Conservation (phyloP, 1,140 invertebrate genomes). For the Dendroctonus valens region DNA sequence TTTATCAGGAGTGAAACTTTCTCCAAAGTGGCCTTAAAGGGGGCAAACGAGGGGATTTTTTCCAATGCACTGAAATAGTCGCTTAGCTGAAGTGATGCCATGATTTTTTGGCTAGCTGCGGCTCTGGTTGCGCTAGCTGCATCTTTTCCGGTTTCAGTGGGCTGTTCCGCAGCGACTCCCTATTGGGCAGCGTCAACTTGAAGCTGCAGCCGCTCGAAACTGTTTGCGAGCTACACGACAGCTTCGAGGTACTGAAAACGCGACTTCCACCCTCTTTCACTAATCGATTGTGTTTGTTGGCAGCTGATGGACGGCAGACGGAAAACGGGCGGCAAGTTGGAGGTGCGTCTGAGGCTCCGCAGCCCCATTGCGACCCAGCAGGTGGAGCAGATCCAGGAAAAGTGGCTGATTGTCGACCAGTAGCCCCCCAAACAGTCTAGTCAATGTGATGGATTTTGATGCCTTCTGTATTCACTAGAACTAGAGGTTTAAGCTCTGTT, state of each 20-base stretch:
- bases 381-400: slow-evolving; percentile 85
- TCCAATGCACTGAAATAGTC: no score
- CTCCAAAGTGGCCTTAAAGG: no score
- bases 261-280: no score
- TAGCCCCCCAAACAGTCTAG: slow-evolving; percentile 11
- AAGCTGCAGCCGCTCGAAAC: slow-evolving; percentile 85
- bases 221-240: slow-evolving; percentile 84
- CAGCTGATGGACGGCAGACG: slow-evolving; percentile 86
- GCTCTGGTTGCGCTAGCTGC: slow-evolving; percentile 45
- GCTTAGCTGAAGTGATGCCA: slow-evolving; percentile 28
- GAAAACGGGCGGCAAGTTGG: slow-evolving; percentile 83
- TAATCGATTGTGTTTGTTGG: no score
- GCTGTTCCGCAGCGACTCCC: slow-evolving; percentile 80
- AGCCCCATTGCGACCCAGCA: slow-evolving; percentile 89
- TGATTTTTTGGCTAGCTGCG: slow-evolving; percentile 45
- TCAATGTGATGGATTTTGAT: no score
- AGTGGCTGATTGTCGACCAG: slow-evolving; percentile 83
- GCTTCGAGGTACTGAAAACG: slow-evolving; percentile 69
- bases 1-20: no score
- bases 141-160: slow-evolving; percentile 73
- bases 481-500: no score
- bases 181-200: slow-evolving; percentile 81
- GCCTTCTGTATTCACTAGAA: no score
- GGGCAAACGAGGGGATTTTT: no score
- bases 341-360: slow-evolving; percentile 86